Evolutionary conservation across 2,797 vertebrate species (phyloP).

Genomic region (Chiloscyllium punctatum): DNA sequence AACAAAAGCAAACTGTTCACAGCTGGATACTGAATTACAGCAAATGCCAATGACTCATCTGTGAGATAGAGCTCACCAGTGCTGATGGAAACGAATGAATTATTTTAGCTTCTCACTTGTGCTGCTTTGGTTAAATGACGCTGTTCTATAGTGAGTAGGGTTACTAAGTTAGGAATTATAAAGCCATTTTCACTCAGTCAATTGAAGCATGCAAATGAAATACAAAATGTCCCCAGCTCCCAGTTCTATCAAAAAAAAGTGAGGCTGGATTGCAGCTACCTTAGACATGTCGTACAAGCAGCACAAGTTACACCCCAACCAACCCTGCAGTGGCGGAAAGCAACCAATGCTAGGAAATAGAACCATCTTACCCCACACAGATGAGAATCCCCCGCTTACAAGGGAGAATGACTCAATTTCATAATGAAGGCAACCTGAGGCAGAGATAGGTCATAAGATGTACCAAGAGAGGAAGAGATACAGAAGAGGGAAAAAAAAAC

Average conservation of each 20-base stretch:
- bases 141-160: not conserved
- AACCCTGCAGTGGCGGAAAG: not conserved
- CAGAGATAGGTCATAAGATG: not conserved
- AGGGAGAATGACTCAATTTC: not conserved
- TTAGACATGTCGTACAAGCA: not conserved
- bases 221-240: not conserved
- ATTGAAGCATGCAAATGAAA: not conserved
- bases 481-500: not conserved
- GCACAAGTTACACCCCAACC: not conserved
- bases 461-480: not conserved
- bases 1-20: not conserved
- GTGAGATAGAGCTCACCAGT: not conserved
- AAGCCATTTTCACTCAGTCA: not conserved
- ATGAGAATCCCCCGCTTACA: not conserved
- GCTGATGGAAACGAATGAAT: not conserved
- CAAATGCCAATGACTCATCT: not conserved
- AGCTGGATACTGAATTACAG: not conserved
- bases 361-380: not conserved
- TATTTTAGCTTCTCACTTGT: not conserved
- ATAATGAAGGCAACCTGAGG: slow-evolving; percentile 6
- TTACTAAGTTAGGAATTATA: not conserved
- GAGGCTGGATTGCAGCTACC: not conserved
- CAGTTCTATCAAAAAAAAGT: not conserved
- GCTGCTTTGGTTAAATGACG: not conserved
- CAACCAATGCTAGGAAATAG: not conserved